phyloP scores from a whole-genome alignment of 2,888 invertebrate genomes.

The Lottia gigantea region DNA sequence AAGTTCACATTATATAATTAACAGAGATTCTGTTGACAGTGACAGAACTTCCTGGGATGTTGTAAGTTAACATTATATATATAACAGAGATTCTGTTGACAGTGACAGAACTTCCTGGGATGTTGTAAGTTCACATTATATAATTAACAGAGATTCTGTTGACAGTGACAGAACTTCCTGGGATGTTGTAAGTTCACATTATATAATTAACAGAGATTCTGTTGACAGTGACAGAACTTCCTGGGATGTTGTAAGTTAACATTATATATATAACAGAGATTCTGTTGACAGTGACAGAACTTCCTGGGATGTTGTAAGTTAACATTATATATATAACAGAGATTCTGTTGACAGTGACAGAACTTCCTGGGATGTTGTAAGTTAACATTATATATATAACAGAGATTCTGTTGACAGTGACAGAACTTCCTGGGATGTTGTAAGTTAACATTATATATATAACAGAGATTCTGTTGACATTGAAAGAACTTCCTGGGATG shows the following conservation, averaged over 20 bases:
- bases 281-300: slow-evolving; percentile 18
- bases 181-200: slow-evolving; percentile 35
- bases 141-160: slow-evolving; percentile 16
- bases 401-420: slow-evolving; percentile 17
- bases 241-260: slow-evolving; percentile 38
- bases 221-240: slow-evolving; percentile 13
- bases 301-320: slow-evolving; percentile 36
- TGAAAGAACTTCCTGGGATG: slow-evolving; percentile 25
- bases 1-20: slow-evolving; percentile 18
- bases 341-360: too few species aligned
- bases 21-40: slow-evolving; percentile 17
- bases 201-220: slow-evolving; percentile 15
- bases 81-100: slow-evolving; percentile 16
- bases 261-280: slow-evolving; percentile 13
- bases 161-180: slow-evolving; percentile 20
- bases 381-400: background rate
- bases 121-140: slow-evolving; percentile 33
- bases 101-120: slow-evolving; percentile 27
- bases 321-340: slow-evolving; percentile 21
- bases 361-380: too few species aligned
- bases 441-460: slow-evolving; percentile 21
- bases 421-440: slow-evolving; percentile 29
- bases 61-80: slow-evolving; percentile 32
- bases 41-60: slow-evolving; percentile 27
- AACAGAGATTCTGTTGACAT: slow-evolving; percentile 16